These are phyloP conservation scores for Umimayanthus kanabou DNA, from an alignment of 92 coral and sea anemone genomes.

Conservation along the genomic window DNA sequence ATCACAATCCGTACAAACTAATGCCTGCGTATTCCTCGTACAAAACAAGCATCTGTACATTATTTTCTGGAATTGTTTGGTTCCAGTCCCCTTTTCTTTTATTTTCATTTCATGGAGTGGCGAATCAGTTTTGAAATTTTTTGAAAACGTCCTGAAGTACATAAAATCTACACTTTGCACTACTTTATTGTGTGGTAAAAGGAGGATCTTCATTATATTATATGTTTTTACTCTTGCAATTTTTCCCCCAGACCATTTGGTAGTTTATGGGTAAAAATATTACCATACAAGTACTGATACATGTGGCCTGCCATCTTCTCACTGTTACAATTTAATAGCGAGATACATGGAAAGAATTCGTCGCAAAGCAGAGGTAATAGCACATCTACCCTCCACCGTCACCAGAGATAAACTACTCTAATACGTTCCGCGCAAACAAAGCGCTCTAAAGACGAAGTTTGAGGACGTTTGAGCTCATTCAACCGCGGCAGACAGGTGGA, in stretches of 20 bases:
- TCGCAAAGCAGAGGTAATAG: background rate
- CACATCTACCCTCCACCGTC: background rate
- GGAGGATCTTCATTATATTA: background rate
- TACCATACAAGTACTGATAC: background rate
- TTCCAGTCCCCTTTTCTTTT: too few relatives aligned
- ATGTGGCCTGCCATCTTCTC: background rate
- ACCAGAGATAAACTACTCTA: background rate
- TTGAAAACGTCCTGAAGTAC: background rate
- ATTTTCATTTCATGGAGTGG: too few relatives aligned
- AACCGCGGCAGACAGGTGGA: background rate
- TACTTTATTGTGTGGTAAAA: too few relatives aligned
- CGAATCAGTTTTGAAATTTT: too few relatives aligned
- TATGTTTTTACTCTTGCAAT: background rate
- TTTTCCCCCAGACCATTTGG: background rate
- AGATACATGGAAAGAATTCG: background rate
- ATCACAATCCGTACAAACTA: too few relatives aligned
- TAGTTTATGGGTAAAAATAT: background rate
- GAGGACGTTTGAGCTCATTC: background rate
- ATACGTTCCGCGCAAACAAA: background rate
- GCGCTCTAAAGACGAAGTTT: background rate
- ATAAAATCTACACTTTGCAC: background rate
- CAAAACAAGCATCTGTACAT: too few relatives aligned
- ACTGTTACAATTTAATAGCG: background rate
- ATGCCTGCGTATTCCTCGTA: too few relatives aligned
- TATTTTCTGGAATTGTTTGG: too few relatives aligned